Conservation (phyloP, 2,113 vertebrate species). For the Scortum barcoo region DNA sequence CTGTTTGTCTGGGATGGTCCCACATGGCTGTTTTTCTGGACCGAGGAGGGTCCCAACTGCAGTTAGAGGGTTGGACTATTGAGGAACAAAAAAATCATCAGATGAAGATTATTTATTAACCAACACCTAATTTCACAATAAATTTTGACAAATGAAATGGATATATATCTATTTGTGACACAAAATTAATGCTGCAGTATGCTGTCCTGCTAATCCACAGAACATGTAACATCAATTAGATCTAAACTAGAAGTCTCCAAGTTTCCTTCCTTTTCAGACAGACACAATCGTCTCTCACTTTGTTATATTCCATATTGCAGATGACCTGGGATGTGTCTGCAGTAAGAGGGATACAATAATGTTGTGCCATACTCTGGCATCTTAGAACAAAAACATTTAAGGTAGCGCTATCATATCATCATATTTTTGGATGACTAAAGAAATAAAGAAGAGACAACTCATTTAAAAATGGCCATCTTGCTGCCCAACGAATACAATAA, state of each 20-base stretch:
- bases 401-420: too few species aligned
- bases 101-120: not conserved
- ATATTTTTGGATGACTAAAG: not conserved
- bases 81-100: not conserved
- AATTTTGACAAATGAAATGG: not conserved
- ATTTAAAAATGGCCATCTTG: not conserved
- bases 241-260: not conserved
- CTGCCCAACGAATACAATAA: not conserved
- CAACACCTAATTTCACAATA: not conserved
- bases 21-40: slow-evolving; percentile 21
- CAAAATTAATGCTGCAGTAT: not conserved
- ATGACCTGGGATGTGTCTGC: not conserved
- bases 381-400: not conserved
- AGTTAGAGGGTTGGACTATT: not conserved
- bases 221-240: not conserved
- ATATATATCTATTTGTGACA: not conserved
- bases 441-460: not conserved
- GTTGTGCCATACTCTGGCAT: not conserved
- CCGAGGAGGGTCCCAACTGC: not conserved
- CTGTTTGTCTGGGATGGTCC: slow-evolving; percentile 10
- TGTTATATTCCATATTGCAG: not conserved
- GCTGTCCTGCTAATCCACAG: not conserved
- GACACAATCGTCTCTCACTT: not conserved
- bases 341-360: not conserved
- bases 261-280: not conserved